Base-by-base conservation (phyloP, 2,888 invertebrate species). In the Melieria crassipennis region DNA sequence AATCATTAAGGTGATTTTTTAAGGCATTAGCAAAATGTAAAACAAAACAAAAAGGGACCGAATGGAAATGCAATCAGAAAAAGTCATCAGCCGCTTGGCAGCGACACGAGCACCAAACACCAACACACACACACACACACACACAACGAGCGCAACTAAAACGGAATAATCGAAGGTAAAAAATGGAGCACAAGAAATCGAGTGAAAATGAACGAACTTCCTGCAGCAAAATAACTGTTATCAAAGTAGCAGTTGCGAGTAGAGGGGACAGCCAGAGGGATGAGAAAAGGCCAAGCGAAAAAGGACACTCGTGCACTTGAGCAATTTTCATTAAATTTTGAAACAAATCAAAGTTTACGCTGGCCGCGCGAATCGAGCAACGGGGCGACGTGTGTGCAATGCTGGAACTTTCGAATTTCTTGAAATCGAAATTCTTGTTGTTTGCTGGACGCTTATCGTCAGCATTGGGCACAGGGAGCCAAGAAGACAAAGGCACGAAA, bases 1-100 rank as follows among this genome's bases (percentile, higher is more conserved):
- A 73, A 76, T 75, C 74, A 76, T 73, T 57, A 73, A 69, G 63
- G 63, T 66, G 66, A 57, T 69, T 69, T 63, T 13, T 63, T 52
- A 62, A 46, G 6, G 50, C 50, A 65, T 60, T 58, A 58, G 55
- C 56, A 52, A 47, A 62, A 62, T 69, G 62, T 46, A 62, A 65
- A 70, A 64, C 46, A 13, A 57, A 48, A 46, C 48, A 30, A 52
- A 43, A 50, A 62, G 5, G 56, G 45, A 65, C 30, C 42, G 42
- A 52, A 9, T n/a, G 56, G n/a, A 6, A 3, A 45, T 13, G 11
- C 55, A 56, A 58, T 16, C 13, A 13, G 9, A 56, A 45, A 46
- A 65, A 65, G n/a, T 7, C 42, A 65, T 16, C 30, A 45, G 46
- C 47, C 6, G 58, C n/a, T 43, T 5, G 1, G 42, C n/a, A 47